These are phyloP conservation scores for Phalacrocorax carbo DNA, from an alignment of 2,113 vertebrate species.

Conservation along the genomic window DNA sequence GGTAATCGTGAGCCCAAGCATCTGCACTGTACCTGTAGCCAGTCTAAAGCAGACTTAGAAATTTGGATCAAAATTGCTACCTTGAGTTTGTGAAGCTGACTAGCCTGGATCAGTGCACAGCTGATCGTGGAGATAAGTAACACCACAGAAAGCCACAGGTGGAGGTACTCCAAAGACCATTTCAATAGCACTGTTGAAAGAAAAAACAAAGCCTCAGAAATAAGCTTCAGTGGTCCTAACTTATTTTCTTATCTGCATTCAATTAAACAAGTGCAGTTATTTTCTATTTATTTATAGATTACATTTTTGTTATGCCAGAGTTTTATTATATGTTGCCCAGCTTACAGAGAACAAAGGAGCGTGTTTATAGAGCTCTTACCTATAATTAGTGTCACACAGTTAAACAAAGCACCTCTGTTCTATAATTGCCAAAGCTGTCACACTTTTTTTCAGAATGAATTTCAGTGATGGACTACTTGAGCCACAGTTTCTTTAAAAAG, in stretches of 20 bases:
- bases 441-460: slow-evolving; percentile 39
- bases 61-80: background rate
- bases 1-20: background rate
- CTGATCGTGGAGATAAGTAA: background rate
- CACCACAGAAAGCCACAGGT: background rate
- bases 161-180: background rate
- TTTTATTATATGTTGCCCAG: slow-evolving; percentile 52
- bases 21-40: background rate
- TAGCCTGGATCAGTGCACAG: background rate
- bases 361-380: slow-evolving; percentile 73
- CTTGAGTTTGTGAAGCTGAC: background rate
- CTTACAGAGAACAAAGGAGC: slow-evolving; percentile 50
- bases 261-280: slow-evolving; percentile 59
- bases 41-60: background rate
- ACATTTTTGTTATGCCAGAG: slow-evolving; percentile 42
- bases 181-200: background rate
- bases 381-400: slow-evolving; percentile 71
- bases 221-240: background rate
- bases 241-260: slow-evolving; percentile 68
- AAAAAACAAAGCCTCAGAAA: slow-evolving; percentile 45
- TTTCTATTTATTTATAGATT: slow-evolving; percentile 70
- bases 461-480: slow-evolving; percentile 53
- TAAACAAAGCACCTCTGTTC: slow-evolving; percentile 74
- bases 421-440: slow-evolving; percentile 63
- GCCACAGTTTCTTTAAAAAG: slow-evolving; percentile 55